Evolutionary conservation across 2,888 invertebrate genomes (phyloP), one percentile per base, ranked within the genome.

Genomic region (Heteropelma amictum): DNA sequence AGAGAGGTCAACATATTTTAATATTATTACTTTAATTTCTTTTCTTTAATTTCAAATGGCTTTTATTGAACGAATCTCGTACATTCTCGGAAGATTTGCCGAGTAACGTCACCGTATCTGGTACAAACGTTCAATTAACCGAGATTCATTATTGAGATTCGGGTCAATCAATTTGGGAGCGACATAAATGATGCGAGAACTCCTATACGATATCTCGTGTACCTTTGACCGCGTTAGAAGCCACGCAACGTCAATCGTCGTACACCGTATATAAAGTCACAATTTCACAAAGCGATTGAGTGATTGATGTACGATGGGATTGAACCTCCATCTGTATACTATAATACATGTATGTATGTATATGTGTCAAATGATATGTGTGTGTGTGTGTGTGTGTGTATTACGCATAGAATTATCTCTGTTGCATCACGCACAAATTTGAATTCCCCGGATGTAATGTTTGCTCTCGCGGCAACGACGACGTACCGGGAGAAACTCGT

Each of bases 371-470:
- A n/a, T n/a, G n/a, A n/a, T n/a, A n/a, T n/a, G n/a, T n/a, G n/a
- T n/a, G n/a, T n/a, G 23, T 3, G 3, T 14, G n/a, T 23, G 14
- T 12, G 35, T 42, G 23, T 23, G 17, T 53, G n/a, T 26, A 33
- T 8, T 7, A 8, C 30, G 26, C 33, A 5, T 28, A n/a, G 56
- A 23, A 60, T 67, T 67, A 67, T 38, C 61, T 42, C 40, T 49
- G 19, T 56, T 68, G 67, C 61, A 64, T 65, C 53, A 65, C 63
- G 19, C 30, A 35, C 53, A 12, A 35, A 60, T 65, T 65, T 64
- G 54, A 69, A 60, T 70, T 60, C 53, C 33, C 47, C 42, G 8
- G 26, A 28, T 65, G 54, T 35, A 54, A 60, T 54, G 70, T 70
- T 65, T 74, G 60, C 65, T 63, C 12, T 56, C 47, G 45, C 28